Evolutionary conservation across 2,797 vertebrate species (phyloP).

Genomic region (Smutsia temminckii): DNA sequence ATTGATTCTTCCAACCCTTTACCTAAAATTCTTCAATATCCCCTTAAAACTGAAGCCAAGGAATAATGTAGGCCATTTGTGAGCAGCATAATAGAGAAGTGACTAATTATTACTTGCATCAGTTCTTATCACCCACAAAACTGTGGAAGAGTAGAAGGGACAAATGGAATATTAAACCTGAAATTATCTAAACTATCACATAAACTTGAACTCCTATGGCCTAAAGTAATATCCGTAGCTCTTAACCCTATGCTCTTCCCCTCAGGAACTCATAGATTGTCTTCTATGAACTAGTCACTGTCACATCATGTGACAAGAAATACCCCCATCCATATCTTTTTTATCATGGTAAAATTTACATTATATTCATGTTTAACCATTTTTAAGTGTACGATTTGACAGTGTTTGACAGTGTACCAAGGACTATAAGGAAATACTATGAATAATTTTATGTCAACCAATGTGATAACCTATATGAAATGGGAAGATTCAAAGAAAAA

Average conservation of each 20-base stretch:
- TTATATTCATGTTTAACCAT: not conserved
- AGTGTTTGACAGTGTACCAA: not conserved
- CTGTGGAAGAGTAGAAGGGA: not conserved
- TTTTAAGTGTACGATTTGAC: not conserved
- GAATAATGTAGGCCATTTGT: constrained; percentile 5
- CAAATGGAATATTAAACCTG: constrained; percentile 9
- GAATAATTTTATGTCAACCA: not conserved
- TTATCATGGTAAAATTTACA: not conserved
- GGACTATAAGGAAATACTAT: not conserved
- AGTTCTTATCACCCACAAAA: not conserved
- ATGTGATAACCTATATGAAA: not conserved
- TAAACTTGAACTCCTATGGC: not conserved
- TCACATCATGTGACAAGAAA: not conserved
- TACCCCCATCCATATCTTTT: not conserved
- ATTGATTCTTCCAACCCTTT: constrained; percentile 10
- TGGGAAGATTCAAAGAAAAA: not conserved
- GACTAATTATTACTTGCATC: constrained; percentile 21
- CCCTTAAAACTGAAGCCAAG: constrained; percentile 5
- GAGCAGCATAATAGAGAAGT: not conserved
- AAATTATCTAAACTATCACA: not conserved
- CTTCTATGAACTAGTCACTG: not conserved
- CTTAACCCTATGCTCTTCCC: not conserved
- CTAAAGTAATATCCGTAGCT: not conserved
- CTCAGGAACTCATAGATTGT: not conserved
- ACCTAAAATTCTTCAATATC: constrained; percentile 19